Evolutionary conservation across 2,797 vertebrate genomes (phyloP).

Genomic region (Alosa sapidissima): DNA sequence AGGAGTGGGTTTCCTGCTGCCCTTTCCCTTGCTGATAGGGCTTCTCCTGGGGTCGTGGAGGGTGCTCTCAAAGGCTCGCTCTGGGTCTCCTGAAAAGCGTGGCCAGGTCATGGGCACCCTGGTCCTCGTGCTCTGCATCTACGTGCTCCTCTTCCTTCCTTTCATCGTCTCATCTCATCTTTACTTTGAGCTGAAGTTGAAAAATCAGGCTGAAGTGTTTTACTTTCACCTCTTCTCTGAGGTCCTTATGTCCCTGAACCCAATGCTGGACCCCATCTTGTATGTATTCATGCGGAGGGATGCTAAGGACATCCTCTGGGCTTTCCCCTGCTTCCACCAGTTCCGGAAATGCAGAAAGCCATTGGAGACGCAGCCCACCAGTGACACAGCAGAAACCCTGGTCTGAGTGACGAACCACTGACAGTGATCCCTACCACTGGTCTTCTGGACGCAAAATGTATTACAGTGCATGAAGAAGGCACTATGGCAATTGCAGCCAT

Average conservation of each 20-base stretch:
- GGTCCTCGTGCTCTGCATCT: conserved; percentile 41
- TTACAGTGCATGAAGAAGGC: too few species aligned
- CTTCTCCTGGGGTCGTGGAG: conserved; percentile 39
- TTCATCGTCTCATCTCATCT: neutral
- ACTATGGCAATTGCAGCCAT: too few species aligned
- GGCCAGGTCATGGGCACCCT: conserved; percentile 43
- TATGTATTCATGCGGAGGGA: conserved; percentile 51
- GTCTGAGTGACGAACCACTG: neutral
- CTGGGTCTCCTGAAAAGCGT: conserved; percentile 36
- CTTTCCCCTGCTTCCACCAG: neutral
- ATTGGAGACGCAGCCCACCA: neutral
- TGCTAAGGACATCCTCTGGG: conserved; percentile 6
- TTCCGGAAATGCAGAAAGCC: neutral
- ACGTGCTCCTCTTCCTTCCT: conserved; percentile 40
- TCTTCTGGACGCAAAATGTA: too few species aligned
- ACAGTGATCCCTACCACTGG: too few species aligned
- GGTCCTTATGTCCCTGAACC: conserved; percentile 39
- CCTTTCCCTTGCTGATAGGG: conserved; percentile 48
- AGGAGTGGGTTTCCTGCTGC: conserved; percentile 24
- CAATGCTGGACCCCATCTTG: conserved; percentile 46
- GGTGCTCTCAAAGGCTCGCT: conserved; percentile 36
- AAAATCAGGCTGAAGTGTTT: neutral
- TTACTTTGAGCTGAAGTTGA: neutral
- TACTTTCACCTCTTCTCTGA: neutral
- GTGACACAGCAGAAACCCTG: neutral